Evolutionary conservation across 2,113 vertebrate species (phyloP), one percentile per base, ranked within the genome.

Genomic region (Neodon shergylaensis): DNA sequence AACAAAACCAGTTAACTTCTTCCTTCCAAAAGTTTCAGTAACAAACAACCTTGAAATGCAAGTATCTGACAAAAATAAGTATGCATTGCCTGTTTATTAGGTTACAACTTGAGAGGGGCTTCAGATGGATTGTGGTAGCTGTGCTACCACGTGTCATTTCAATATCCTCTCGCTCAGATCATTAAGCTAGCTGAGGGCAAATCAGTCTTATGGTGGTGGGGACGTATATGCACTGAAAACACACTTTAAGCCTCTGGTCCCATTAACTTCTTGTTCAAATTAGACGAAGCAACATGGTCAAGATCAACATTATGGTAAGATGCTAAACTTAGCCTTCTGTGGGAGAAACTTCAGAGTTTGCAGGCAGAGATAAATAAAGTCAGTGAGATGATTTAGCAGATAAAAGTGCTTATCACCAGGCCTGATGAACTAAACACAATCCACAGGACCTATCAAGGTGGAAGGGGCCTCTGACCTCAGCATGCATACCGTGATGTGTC

Each of bases 271-370:
- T 47, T 31, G 11, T 86, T 89, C 79, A 36, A 47, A 86, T 77
- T 74, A 92, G 76, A 63, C 76, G 68, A 95, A 92, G 42, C 12
- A 88, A 88, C 39, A 26, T 81, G 24, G 39, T 54, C 92, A 92
- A 94, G 54, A 13, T 73, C 74, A 65, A 4, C 16, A 24, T 88
- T 87, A 85, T 77, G 13, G 44, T 31, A 17, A 49, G 28, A 5
- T 82, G 42, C 8, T 52, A n/a, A 95, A 77, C 12, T 49, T 22
- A 31, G 44, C 22, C n/a, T 92, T 94, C 63, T 74, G 12, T 47
- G 90, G 22, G 49, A 94, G 33, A 36, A 87, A 74, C 33, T 81
- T 92, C 81, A 26, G 39, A 63, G 13, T 90, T 73, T 92, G 65
- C 12, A 81, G 36, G 16, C 36, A 73, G 9, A 36, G 24, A 52